Conservation (phyloP, 2,113 vertebrate species). For the Suricata suricatta region DNA sequence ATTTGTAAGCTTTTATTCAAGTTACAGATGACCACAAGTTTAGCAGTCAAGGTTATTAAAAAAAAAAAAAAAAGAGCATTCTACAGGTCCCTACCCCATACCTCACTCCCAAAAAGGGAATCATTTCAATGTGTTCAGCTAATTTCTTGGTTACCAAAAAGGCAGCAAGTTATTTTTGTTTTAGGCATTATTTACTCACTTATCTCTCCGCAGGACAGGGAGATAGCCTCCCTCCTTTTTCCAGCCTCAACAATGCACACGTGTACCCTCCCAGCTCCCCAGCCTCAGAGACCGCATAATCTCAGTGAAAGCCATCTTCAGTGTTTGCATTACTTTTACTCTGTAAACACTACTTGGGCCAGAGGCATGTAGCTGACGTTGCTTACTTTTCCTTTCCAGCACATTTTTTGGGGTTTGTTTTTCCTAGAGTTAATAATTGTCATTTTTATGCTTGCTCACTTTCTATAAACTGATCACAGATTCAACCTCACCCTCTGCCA, state of each 20-base stretch:
- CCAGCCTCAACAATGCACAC: neutral
- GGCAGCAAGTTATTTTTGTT: neutral
- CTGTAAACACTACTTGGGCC: neutral
- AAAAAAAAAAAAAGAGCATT: neutral
- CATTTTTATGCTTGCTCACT: slow-evolving; percentile 24
- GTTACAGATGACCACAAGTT: neutral
- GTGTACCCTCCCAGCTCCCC: neutral
- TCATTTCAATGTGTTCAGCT: neutral
- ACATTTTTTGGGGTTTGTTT: neutral
- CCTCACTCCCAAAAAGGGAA: neutral
- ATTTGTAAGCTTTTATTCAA: neutral
- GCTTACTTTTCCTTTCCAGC: slow-evolving; percentile 2
- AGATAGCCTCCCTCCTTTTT: neutral
- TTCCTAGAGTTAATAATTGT: slow-evolving; percentile 27
- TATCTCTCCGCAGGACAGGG: neutral
- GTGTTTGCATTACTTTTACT: neutral
- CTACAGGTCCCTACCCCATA: neutral
- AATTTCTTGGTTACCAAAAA: neutral
- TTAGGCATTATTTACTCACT: neutral
- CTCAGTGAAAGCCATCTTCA: neutral
- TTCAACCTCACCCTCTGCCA: neutral
- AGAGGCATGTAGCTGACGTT: neutral
- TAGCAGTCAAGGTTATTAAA: neutral
- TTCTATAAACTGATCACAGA: neutral
- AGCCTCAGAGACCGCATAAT: too few relatives aligned